These are phyloP conservation scores for Sebastes taczanowskii DNA, from an alignment of 2,797 vertebrate genomes.

Conservation along the genomic window DNA sequence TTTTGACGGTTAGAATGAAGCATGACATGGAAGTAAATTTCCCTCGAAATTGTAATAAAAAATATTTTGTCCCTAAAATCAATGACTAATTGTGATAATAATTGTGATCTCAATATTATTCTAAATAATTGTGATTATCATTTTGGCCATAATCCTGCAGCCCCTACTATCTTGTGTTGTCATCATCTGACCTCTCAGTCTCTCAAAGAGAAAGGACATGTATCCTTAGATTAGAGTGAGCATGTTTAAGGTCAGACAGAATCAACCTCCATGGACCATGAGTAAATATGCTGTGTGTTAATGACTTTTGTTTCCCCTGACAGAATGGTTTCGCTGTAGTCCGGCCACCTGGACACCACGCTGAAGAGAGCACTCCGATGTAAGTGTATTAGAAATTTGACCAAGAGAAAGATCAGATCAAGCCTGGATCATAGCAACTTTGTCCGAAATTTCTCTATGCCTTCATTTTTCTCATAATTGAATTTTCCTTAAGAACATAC, in stretches of 20 bases:
- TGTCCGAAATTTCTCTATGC: not conserved
- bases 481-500: too few species aligned
- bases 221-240: not conserved
- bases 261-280: not conserved
- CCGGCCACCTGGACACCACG: constrained; percentile 95
- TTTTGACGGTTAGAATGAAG: too few species aligned
- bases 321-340: constrained; percentile 98
- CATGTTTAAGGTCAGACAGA: not conserved
- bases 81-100: too few species aligned
- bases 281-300: not conserved
- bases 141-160: too few species aligned
- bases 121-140: too few species aligned
- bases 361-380: constrained; percentile 97
- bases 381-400: constrained; percentile 78
- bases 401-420: not conserved
- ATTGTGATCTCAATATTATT: too few species aligned
- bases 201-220: not conserved
- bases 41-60: too few species aligned
- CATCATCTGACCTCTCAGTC: not conserved
- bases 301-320: constrained; percentile 12
- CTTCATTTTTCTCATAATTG: not conserved
- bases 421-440: not conserved
- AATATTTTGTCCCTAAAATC: too few species aligned
- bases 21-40: too few species aligned
- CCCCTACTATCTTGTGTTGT: not conserved